These are phyloP conservation scores for Spilosoma lubricipeda DNA, from an alignment of 2,888 invertebrate genomes.

Conservation along the genomic window DNA sequence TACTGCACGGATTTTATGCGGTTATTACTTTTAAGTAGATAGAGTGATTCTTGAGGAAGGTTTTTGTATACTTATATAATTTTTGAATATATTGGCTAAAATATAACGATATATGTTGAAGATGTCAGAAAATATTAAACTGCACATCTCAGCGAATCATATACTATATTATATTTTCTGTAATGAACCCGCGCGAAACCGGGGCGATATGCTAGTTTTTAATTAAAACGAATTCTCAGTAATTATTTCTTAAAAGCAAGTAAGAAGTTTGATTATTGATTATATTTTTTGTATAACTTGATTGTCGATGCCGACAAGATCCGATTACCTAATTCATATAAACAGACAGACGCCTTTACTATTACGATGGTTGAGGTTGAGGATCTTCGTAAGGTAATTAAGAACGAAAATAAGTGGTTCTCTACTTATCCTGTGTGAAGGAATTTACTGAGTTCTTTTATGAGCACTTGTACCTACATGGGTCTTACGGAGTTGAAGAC, in stretches of 20 bases:
- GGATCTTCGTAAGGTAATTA: neutral
- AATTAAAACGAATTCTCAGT: neutral
- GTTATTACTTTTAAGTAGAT: too few relatives aligned
- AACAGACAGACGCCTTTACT: too few relatives aligned
- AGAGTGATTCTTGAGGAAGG: too few relatives aligned
- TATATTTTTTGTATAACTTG: neutral
- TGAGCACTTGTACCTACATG: neutral
- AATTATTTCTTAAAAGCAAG: neutral
- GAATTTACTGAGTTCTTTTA: neutral
- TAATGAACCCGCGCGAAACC: too few relatives aligned
- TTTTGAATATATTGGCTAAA: too few relatives aligned
- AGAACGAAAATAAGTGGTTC: neutral
- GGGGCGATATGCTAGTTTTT: neutral
- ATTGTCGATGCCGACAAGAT: too few relatives aligned
- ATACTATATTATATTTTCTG: too few relatives aligned
- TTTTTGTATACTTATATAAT: too few relatives aligned
- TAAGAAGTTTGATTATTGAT: neutral
- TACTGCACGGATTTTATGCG: too few relatives aligned
- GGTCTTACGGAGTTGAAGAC: neutral
- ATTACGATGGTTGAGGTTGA: neutral
- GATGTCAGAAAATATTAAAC: too few relatives aligned
- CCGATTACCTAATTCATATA: neutral
- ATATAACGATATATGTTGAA: too few relatives aligned
- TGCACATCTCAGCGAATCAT: too few relatives aligned
- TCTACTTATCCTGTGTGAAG: neutral